phyloP scores from a whole-genome alignment of 2,888 invertebrate species.

The Drosophila fulvimacula region DNA sequence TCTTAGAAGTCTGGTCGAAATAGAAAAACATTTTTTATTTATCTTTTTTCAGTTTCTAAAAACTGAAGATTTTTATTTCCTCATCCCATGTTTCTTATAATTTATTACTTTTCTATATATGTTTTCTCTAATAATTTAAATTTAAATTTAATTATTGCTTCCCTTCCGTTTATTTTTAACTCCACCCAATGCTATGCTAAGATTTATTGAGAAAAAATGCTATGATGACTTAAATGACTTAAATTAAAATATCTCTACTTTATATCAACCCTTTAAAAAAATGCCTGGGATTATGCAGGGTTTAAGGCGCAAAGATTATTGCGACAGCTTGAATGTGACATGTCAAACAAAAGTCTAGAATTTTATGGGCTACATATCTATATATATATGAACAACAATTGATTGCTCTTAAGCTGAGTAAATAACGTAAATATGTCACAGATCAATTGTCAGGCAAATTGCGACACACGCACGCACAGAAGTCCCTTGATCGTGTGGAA shows the following conservation, averaged over 20 bases:
- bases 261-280: neutral
- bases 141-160: neutral
- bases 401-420: conserved; percentile 6
- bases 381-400: conserved; percentile 6
- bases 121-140: neutral
- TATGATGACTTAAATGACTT: neutral
- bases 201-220: neutral
- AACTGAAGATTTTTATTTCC: neutral
- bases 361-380: neutral
- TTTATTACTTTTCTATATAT: neutral
- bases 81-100: neutral
- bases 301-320: conserved; percentile 1
- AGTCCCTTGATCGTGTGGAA: conserved; percentile 15
- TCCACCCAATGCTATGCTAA: neutral
- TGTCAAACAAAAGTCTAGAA: neutral
- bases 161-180: neutral
- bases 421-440: conserved; percentile 54
- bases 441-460: conserved; percentile 57
- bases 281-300: neutral
- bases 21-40: neutral
- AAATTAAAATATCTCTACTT: neutral
- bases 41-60: neutral
- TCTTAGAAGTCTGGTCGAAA: neutral
- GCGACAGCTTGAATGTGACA: neutral
- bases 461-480: conserved; percentile 26